Evolutionary conservation across 1,140 invertebrate species (phyloP).

Genomic region (Choristoneura fumiferana): DNA sequence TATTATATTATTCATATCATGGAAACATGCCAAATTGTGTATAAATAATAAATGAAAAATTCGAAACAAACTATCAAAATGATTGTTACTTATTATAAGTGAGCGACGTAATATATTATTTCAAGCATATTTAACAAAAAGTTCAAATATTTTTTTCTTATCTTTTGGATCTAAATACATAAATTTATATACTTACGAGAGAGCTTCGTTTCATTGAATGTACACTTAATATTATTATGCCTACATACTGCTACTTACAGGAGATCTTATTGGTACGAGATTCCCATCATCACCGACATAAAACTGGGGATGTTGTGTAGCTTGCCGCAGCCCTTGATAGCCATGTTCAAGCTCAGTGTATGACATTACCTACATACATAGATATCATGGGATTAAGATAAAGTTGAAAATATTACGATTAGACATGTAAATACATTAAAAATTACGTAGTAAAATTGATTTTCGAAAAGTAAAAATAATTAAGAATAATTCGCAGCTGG

Average conservation of each 20-base stretch:
- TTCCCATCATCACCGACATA: constrained; percentile 83
- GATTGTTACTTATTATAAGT: too few species aligned
- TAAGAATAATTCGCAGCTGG: constrained; percentile 8
- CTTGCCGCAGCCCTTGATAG: constrained; percentile 88
- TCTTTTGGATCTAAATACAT: too few species aligned
- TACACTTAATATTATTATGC: background rate
- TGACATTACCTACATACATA: constrained; percentile 84
- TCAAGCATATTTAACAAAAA: too few species aligned
- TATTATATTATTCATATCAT: too few species aligned
- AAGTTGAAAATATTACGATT: constrained; percentile 20
- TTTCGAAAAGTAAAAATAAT: constrained; percentile 7
- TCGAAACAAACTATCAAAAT: too few species aligned
- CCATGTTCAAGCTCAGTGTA: constrained; percentile 94
- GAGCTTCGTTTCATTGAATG: too few species aligned
- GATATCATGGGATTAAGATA: constrained; percentile 13
- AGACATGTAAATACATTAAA: constrained; percentile 13
- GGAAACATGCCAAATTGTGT: constrained; percentile 7
- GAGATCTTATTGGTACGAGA: constrained; percentile 76
- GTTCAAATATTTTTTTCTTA: too few species aligned
- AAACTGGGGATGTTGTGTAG: constrained; percentile 81
- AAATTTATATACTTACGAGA: too few species aligned
- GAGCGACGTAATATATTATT: too few species aligned
- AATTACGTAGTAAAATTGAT: constrained; percentile 15
- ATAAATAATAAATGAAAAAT: background rate
- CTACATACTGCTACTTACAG: constrained; percentile 54